phyloP scores from a whole-genome alignment of 2,113 vertebrate genomes.

The Seriola quinqueradiata region DNA sequence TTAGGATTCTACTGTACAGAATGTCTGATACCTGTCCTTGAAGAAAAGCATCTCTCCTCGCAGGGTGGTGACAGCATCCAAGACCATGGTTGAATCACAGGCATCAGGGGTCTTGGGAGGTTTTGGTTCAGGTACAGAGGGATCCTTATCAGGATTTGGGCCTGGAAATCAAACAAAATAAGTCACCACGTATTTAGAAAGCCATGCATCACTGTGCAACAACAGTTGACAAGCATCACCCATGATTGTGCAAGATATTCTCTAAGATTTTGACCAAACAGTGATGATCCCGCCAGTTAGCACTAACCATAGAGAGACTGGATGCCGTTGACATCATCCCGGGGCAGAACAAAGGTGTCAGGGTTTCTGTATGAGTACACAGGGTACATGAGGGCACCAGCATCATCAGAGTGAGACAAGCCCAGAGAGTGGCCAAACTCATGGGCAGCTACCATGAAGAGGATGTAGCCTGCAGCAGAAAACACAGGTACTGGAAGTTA shows the following conservation, averaged over 20 bases:
- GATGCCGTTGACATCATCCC: slow-evolving; percentile 92
- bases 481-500: neutral
- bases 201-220: neutral
- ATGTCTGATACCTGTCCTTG: slow-evolving; percentile 88
- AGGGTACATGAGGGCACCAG: slow-evolving; percentile 93
- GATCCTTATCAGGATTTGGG: slow-evolving; percentile 51
- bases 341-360: slow-evolving; percentile 85
- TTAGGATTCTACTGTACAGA: neutral
- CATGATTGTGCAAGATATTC: neutral
- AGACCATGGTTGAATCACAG: slow-evolving; percentile 87
- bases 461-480: slow-evolving; percentile 84
- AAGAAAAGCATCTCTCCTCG: slow-evolving; percentile 93
- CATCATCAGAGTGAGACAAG: slow-evolving; percentile 90
- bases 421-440: slow-evolving; percentile 96
- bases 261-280: neutral
- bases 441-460: slow-evolving; percentile 94
- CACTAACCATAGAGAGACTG: slow-evolving; percentile 93
- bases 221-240: no score
- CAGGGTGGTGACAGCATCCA: slow-evolving; percentile 89
- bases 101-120: slow-evolving; percentile 84
- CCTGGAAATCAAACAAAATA: slow-evolving; percentile 59
- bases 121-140: slow-evolving; percentile 62
- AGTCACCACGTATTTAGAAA: neutral
- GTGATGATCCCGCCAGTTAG: neutral
- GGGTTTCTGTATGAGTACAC: slow-evolving; percentile 86